Base-by-base conservation (phyloP, 2,113 vertebrate species). In the Mola mola region DNA sequence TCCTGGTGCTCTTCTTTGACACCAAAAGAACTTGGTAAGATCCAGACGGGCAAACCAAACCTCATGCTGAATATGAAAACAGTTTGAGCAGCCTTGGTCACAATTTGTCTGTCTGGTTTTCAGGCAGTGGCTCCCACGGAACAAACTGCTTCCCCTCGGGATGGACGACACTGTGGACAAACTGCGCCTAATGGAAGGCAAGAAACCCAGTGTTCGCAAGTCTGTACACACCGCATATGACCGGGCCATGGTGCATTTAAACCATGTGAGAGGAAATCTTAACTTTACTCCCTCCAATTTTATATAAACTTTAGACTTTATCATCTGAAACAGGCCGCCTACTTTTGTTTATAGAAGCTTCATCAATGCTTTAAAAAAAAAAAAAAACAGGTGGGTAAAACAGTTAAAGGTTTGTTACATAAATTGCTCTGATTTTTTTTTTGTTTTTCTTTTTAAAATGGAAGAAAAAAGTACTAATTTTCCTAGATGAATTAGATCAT, bases 1-100 rank as follows among this genome's bases (percentile, higher is more conserved):
- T 97, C 90, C 92, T 98, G 33, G 96, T 99, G 82, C 94, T 99
- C 67, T 99, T 99, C 90, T 99, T 99, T 88, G 97, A 99, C 89
- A 96, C 97, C 84, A 99, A 98, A 86, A 94, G 96, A 81, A 99
- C 97, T 64, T 99, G 97, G 97, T 99, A 79, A 95, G 95, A 61
- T 24, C 40, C n/a, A 12, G 20, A 43, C 26, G 28, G 29, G n/a
- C 34, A 15, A 44, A 29, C 13, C n/a, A 28, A 72, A 22, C 44
- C 10, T 67, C 15, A 13, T 28, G 43, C 20, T 63, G 61, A 74
- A 37, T 37, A 21, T 49, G 3, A 5, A 36, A 22, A 47, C 51
- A 29, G 15, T 13, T 48, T 6, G 13, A 22, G 4, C 4, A 2
- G 8, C 49, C 28, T 8, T 8, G 22, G 19, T 61, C n/a, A 41